Evolutionary conservation across 2,113 vertebrate genomes (phyloP).

Genomic region (Crotalus helleri): DNA sequence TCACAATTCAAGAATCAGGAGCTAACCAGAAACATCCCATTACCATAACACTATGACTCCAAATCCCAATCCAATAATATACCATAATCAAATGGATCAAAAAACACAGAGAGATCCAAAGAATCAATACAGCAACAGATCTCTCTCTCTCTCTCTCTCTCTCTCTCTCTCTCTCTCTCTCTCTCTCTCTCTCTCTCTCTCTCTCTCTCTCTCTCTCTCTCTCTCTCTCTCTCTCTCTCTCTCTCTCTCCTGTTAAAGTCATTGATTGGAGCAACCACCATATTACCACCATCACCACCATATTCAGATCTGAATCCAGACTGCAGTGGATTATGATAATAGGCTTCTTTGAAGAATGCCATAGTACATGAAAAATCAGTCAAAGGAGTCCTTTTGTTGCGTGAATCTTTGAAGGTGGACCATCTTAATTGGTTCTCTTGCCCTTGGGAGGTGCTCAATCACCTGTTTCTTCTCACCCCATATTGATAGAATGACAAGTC

Average conservation of each 20-base stretch:
- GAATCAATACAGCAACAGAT: neutral
- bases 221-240: no score
- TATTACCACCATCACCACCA: neutral
- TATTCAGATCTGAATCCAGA: neutral
- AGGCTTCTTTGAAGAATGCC: neutral
- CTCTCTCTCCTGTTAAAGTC: neutral
- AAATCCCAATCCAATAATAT: neutral
- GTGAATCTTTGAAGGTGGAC: neutral
- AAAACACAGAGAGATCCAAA: neutral
- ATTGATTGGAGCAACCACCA: neutral
- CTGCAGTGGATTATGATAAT: neutral
- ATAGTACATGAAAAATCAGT: neutral
- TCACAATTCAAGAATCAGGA: neutral
- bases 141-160: no score
- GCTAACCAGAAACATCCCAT: no score
- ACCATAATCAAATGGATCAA: neutral
- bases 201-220: no score
- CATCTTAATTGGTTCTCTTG: neutral
- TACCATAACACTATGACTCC: neutral
- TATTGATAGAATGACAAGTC: neutral
- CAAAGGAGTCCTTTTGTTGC: neutral
- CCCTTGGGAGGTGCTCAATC: neutral
- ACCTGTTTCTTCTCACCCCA: neutral
- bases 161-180: no score
- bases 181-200: neutral